phyloP scores from a whole-genome alignment of 2,888 invertebrate genomes.

The Agrotis puta region DNA sequence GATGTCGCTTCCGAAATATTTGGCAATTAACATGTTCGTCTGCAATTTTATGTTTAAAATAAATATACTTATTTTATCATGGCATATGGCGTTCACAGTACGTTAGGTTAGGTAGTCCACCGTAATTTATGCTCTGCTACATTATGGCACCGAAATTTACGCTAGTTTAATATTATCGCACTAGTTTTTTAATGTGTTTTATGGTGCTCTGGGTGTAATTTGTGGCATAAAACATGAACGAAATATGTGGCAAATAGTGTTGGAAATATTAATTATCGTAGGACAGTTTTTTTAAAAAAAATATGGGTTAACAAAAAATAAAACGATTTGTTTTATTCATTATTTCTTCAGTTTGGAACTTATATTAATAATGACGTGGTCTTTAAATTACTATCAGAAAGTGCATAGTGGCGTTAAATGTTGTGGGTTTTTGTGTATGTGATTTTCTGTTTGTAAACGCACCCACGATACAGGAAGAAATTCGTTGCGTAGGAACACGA shows the following conservation, averaged over 20 bases:
- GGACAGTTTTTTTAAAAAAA: too few relatives aligned
- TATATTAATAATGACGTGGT: neutral
- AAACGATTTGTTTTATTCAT: neutral
- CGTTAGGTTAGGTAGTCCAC: slow-evolving; percentile 32
- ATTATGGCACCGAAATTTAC: slow-evolving; percentile 24
- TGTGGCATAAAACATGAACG: neutral
- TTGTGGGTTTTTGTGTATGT: too few relatives aligned
- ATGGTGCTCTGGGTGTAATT: slow-evolving; percentile 14
- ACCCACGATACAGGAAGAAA: too few relatives aligned
- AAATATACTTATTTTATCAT: slow-evolving; percentile 25
- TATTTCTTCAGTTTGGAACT: neutral
- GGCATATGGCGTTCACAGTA: slow-evolving; percentile 45
- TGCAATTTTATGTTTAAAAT: slow-evolving; percentile 33
- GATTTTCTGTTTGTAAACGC: too few relatives aligned
- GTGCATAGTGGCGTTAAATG: too few relatives aligned
- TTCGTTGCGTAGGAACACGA: too few relatives aligned
- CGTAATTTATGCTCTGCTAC: slow-evolving; percentile 46
- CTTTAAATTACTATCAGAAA: too few relatives aligned
- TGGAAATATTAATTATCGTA: too few relatives aligned
- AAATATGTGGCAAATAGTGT: neutral
- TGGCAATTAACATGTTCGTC: slow-evolving; percentile 17
- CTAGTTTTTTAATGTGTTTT: slow-evolving; percentile 29
- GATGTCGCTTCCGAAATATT: slow-evolving; percentile 24
- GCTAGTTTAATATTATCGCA: slow-evolving; percentile 27
- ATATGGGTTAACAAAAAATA: neutral